These are phyloP conservation scores for Poeciliopsis occidentalis DNA, from an alignment of 2,113 vertebrate genomes.

Conservation along the genomic window DNA sequence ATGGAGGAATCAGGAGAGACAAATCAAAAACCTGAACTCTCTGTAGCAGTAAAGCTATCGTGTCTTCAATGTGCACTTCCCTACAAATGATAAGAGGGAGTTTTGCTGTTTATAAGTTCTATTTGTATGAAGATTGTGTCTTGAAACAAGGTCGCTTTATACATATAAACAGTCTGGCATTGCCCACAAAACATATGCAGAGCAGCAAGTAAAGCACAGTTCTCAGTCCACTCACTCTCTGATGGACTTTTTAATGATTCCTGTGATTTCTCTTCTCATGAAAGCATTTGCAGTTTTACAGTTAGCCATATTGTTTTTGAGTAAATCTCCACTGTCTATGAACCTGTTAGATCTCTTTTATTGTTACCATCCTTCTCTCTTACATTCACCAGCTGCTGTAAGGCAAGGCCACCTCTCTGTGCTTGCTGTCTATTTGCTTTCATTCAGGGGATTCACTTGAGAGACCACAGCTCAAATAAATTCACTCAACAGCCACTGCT, in stretches of 20 bases:
- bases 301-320: conserved; percentile 46
- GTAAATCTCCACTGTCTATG: conserved; percentile 34
- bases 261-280: neutral
- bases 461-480: conserved; percentile 75
- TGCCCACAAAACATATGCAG: neutral
- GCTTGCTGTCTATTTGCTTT: conserved; percentile 74
- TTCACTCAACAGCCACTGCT: conserved; percentile 72
- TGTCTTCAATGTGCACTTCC: neutral
- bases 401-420: conserved; percentile 56
- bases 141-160: neutral
- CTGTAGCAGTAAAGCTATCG: neutral
- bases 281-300: conserved; percentile 12
- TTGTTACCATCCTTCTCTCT: conserved; percentile 52
- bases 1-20: neutral
- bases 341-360: conserved; percentile 48
- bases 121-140: neutral
- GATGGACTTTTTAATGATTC: neutral
- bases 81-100: neutral
- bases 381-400: conserved; percentile 61
- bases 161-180: neutral
- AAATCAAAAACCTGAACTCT: neutral
- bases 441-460: conserved; percentile 74
- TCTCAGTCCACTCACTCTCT: neutral
- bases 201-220: neutral
- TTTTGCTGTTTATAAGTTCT: neutral